Evolutionary conservation across 2,113 vertebrate genomes (phyloP).

Genomic region (Melanotaenia duboulayi): DNA sequence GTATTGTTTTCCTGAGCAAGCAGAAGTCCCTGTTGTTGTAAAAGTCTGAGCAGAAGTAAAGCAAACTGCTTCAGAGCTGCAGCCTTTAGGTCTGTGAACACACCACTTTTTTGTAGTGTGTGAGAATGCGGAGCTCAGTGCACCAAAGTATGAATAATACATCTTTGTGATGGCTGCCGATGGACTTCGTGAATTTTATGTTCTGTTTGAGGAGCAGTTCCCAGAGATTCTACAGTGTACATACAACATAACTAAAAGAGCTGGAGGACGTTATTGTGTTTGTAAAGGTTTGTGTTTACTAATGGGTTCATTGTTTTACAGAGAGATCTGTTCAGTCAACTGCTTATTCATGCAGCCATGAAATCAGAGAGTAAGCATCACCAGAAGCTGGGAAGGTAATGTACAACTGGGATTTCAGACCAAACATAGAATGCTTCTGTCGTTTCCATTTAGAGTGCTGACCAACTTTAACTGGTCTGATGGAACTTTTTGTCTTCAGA

Average conservation of each 20-base stretch:
- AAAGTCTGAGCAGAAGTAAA: constrained; percentile 42
- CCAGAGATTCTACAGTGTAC: constrained; percentile 21
- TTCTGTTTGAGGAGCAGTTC: constrained; percentile 18
- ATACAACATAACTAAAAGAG: background rate
- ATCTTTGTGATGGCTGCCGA: constrained; percentile 59
- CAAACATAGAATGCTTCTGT: background rate
- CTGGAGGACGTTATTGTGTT: background rate
- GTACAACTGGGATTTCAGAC: background rate
- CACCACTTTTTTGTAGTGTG: constrained; percentile 11
- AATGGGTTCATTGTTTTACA: constrained; percentile 69
- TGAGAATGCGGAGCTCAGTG: constrained; percentile 27
- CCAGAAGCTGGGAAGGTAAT: constrained; percentile 88
- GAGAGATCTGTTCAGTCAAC: constrained; percentile 93
- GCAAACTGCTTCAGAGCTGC: constrained; percentile 6
- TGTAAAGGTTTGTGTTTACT: constrained; percentile 27
- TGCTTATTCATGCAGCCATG: constrained; percentile 90
- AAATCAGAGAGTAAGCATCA: constrained; percentile 85
- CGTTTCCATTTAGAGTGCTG: background rate
- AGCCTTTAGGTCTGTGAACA: constrained; percentile 23
- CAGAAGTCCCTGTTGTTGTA: constrained; percentile 24
- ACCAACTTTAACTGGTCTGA: too few species aligned
- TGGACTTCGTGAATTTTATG: constrained; percentile 39
- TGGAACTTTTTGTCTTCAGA: too few species aligned
- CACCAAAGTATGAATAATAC: constrained; percentile 66
- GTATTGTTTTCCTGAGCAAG: constrained; percentile 5